These are phyloP conservation scores for Saguinus imperator DNA, from an alignment of 2,113 vertebrate genomes.

Conservation along the genomic window DNA sequence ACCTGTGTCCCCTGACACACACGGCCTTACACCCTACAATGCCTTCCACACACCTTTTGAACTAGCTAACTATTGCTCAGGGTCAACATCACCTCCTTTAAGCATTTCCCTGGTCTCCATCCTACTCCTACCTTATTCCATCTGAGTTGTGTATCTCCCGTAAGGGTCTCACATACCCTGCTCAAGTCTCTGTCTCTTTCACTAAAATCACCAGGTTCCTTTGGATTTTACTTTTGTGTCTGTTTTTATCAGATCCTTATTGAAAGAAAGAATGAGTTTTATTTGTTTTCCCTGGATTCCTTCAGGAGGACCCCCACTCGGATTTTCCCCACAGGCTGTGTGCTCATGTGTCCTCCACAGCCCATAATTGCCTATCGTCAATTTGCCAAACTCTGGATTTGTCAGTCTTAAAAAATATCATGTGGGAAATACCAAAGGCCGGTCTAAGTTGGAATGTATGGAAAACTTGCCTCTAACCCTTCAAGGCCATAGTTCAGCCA, in stretches of 20 bases:
- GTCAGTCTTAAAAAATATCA: neutral
- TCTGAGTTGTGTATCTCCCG: neutral
- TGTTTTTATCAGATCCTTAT: neutral
- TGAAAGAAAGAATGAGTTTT: neutral
- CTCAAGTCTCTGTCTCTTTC: neutral
- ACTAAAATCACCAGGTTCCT: neutral
- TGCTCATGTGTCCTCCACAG: neutral
- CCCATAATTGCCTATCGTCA: neutral
- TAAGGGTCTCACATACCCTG: neutral
- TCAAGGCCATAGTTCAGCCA: neutral
- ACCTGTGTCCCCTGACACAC: fast-evolving
- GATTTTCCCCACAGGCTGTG: neutral
- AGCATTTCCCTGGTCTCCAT: neutral
- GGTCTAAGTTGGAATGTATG: neutral
- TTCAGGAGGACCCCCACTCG: neutral
- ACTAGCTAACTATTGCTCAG: neutral
- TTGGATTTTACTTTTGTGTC: neutral
- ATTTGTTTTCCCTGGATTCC: neutral
- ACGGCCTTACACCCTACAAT: neutral
- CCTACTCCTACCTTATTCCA: neutral
- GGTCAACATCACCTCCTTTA: neutral
- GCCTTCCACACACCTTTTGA: neutral
- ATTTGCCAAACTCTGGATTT: neutral
- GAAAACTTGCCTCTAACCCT: neutral
- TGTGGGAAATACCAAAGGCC: neutral